Base-by-base conservation (phyloP, 2,888 invertebrate species). In the Idaea aversata region DNA sequence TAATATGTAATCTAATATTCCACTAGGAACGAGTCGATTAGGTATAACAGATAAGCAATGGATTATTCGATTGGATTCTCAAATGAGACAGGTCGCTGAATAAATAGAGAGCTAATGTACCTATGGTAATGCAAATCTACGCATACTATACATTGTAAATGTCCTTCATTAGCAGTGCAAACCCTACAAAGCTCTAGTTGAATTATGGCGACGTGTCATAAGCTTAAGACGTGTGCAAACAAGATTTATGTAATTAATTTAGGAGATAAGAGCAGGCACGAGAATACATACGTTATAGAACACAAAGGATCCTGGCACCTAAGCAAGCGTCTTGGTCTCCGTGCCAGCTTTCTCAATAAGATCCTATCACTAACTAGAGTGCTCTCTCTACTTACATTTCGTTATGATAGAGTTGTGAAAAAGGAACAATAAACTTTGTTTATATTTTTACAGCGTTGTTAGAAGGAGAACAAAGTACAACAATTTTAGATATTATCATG, bases 241-340 rank as follows among this genome's bases (percentile, higher is more conserved):
- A 91, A 91, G 92, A 92, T 93, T 92, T 93, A 93, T 93, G 91
- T 92, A 91, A 92, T 92, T 92, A 92, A 93, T 93, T 92, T 91
- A 87, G 86, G 85, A 90, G 92, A 93, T 92, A 92, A 91, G 91
- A 89, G 86, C 88, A 83, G 81, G 79, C 82, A 84, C 83, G 86
- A 80, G 83, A 84, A 85, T 84, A 88, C 85, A 85, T 87, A 86
- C 84, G 84, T 83, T 87, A 84, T 77, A 72, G 80, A 82, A 79
- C 76, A 90, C 88, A 90, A 90, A 89, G 86, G 87, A 79, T 76
- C 77, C 76, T 72, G 78, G 73, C 77, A 79, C 72, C 77, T 76
- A 77, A 74, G 78, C 75, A 71, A 73, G 70, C 70, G 68, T 65
- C 72, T 67, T 68, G 71, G 72, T 63, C 74, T 69, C 66, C 66